Evolutionary conservation across 1,140 invertebrate species (phyloP).

Genomic region (Cotesia chilonis): DNA sequence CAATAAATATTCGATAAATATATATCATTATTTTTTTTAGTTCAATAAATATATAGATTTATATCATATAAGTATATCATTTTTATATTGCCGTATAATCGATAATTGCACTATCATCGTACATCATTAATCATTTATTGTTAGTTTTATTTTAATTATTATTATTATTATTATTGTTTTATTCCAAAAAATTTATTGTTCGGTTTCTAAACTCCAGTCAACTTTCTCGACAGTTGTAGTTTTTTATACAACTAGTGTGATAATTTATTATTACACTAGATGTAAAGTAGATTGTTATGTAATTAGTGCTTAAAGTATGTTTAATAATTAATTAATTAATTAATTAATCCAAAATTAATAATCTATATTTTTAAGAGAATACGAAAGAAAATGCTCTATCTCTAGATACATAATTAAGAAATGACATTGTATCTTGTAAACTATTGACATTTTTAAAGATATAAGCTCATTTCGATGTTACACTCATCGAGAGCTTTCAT

Average conservation of each 20-base stretch:
- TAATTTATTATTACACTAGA: neutral
- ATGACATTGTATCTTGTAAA: too few relatives aligned
- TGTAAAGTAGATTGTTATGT: too few relatives aligned
- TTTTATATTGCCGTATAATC: slow-evolving; percentile 37
- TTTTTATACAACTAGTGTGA: neutral
- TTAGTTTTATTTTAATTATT: neutral
- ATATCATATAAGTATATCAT: slow-evolving; percentile 32
- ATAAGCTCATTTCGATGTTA: too few relatives aligned
- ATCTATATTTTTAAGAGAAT: too few relatives aligned
- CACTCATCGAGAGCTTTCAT: too few relatives aligned
- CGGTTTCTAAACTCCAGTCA: slow-evolving; percentile 8
- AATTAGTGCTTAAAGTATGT: too few relatives aligned
- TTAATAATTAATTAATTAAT: too few relatives aligned
- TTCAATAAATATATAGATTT: slow-evolving; percentile 48
- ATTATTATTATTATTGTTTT: slow-evolving; percentile 44
- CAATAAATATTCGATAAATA: slow-evolving; percentile 66
- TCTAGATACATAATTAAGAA: too few relatives aligned
- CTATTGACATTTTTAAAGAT: too few relatives aligned
- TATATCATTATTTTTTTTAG: slow-evolving; percentile 52
- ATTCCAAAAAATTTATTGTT: slow-evolving; percentile 36
- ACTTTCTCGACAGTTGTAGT: neutral
- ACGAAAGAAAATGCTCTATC: too few relatives aligned
- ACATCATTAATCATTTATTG: slow-evolving; percentile 31
- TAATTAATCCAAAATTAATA: too few relatives aligned
- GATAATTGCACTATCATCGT: slow-evolving; percentile 49